Conservation (phyloP, 2,113 vertebrate species). For the Emberiza fucata region DNA sequence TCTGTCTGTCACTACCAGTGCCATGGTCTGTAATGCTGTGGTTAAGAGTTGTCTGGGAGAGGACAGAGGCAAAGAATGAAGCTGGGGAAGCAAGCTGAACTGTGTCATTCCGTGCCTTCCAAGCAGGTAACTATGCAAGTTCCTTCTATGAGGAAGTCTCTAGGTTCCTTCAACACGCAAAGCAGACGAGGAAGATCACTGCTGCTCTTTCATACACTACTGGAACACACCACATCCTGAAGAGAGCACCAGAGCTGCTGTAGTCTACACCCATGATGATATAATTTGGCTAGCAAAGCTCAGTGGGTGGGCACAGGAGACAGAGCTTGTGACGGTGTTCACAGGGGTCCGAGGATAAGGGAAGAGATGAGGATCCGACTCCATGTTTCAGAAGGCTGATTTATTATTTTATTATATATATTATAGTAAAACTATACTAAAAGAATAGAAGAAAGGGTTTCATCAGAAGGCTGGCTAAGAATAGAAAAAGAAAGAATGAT, state of each 20-base stretch:
- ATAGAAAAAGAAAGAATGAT: no score
- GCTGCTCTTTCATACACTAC: accelerated
- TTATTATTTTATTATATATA: no score
- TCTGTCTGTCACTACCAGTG: background rate
- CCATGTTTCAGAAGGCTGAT: no score
- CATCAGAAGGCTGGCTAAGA: no score
- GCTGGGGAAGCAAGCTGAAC: background rate
- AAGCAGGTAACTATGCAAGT: background rate
- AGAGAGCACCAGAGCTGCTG: background rate
- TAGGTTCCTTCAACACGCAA: background rate
- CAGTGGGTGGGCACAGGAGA: accelerated
- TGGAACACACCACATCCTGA: background rate
- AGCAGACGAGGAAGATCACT: background rate
- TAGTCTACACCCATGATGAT: no score
- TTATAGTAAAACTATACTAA: no score
- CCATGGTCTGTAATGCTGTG: accelerated
- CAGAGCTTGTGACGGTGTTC: background rate
- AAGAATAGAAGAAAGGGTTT: no score
- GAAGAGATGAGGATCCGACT: no score
- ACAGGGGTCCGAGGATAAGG: no score
- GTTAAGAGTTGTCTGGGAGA: background rate
- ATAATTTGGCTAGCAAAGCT: background rate
- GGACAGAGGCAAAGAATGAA: background rate
- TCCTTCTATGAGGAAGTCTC: background rate
- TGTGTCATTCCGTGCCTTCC: background rate